A percentile compares a stretch with the other conserved stretches of the same genome.
phyloP scores from a whole-genome alignment of 1,140 invertebrate genomes.

The Cotesia chilonis region DNA sequence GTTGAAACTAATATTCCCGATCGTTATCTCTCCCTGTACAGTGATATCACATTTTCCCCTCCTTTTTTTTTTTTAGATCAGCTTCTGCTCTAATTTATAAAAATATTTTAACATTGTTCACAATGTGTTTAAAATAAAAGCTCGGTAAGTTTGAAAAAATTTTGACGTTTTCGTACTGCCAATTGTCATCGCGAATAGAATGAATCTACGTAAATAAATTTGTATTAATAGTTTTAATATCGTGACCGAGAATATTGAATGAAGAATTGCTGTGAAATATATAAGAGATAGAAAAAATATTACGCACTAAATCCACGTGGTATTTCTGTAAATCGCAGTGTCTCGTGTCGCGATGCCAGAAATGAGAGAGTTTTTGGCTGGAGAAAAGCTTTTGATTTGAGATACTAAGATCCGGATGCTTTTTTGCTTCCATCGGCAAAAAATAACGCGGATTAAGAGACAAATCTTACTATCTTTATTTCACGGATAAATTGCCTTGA shows the following conservation, averaged over 20 bases:
- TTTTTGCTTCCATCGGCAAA: constrained; percentile 7
- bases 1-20: constrained; percentile 26
- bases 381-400: not conserved
- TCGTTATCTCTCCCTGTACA: constrained; percentile 11
- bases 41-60: not conserved
- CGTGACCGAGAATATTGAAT: not conserved
- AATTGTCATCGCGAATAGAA: not conserved
- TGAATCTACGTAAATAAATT: not conserved
- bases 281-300: not conserved
- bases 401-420: not conserved
- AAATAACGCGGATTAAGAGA: not conserved
- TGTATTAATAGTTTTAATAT: not conserved
- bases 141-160: not conserved
- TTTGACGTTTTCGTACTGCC: not conserved
- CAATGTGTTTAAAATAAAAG: not conserved
- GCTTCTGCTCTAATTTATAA: too few species aligned
- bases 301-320: constrained; percentile 5
- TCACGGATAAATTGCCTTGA: too few species aligned
- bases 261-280: not conserved
- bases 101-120: not conserved
- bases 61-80: not conserved
- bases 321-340: constrained; percentile 9
- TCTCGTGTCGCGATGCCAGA: not conserved
- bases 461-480: too few species aligned
- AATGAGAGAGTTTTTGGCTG: not conserved